A percentile compares a stretch with the other conserved stretches of the same genome.
phyloP scores from a whole-genome alignment of 2,797 vertebrate species.

The Galagoides demidoff region DNA sequence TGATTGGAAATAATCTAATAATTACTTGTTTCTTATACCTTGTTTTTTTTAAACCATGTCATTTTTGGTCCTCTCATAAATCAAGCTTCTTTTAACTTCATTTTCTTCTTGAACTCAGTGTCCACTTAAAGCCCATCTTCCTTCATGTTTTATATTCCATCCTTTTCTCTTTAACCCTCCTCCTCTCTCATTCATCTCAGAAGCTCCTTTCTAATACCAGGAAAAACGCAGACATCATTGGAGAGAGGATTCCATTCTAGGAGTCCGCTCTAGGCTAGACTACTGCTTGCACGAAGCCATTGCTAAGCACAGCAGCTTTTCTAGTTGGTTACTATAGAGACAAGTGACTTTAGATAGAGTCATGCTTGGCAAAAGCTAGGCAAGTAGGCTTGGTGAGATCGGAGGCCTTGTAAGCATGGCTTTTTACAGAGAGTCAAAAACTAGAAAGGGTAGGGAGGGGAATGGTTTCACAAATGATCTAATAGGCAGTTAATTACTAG shows the following conservation, averaged over 20 bases:
- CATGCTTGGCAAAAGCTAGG: conserved; percentile 50
- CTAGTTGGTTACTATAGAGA: conserved; percentile 77
- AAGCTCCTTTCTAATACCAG: not conserved
- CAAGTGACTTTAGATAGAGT: conserved; percentile 59
- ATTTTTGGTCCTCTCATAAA: conserved; percentile 17
- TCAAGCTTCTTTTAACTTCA: not conserved
- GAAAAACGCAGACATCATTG: not conserved
- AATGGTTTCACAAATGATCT: conserved; percentile 18
- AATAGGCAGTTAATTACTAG: not conserved
- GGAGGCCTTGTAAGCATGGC: not conserved
- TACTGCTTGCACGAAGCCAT: conserved; percentile 54
- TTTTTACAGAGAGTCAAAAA: conserved; percentile 43
- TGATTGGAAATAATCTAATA: conserved; percentile 44
- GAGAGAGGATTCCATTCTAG: conserved; percentile 16
- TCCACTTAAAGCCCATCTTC: not conserved
- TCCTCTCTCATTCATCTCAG: not conserved
- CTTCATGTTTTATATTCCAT: conserved; percentile 7
- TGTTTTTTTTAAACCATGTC: not conserved
- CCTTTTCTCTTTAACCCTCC: not conserved
- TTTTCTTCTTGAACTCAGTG: not conserved
- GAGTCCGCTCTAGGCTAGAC: conserved; percentile 50
- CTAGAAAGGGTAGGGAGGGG: not conserved
- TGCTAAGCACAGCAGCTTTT: conserved; percentile 55
- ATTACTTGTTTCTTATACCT: conserved; percentile 32
- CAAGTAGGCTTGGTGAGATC: conserved; percentile 54